Evolutionary conservation across 2,888 invertebrate species (phyloP).

Genomic region (Cheilosia vulpina): DNA sequence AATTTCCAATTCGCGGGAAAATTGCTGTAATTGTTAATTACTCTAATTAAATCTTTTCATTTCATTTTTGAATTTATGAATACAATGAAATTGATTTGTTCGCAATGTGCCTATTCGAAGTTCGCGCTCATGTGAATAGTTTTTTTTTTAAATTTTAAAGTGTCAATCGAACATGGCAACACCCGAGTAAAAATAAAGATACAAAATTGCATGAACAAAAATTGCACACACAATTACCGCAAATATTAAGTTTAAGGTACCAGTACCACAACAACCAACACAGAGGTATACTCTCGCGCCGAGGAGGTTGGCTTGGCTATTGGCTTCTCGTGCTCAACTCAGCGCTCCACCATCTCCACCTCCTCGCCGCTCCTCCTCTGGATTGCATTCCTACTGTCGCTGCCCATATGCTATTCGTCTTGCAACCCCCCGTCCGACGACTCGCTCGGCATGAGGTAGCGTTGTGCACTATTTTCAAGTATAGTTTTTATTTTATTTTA

Average conservation of each 20-base stretch:
- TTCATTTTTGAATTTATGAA: too few species aligned
- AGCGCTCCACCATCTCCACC: too few species aligned
- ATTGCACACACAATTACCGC: conserved; percentile 61
- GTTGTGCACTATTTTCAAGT: conserved; percentile 64
- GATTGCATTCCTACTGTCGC: conserved; percentile 57
- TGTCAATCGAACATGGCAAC: conserved; percentile 40
- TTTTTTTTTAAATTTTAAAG: not conserved
- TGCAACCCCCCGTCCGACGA: conserved; percentile 20
- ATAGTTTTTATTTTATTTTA: conserved; percentile 45
- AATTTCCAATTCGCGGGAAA: too few species aligned
- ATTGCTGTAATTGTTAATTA: too few species aligned
- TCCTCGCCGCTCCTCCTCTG: conserved; percentile 1
- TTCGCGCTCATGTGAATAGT: too few species aligned
- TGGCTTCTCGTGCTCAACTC: conserved; percentile 6
- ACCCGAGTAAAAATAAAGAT: conserved; percentile 33
- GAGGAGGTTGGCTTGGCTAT: conserved; percentile 24
- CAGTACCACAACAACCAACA: conserved; percentile 31
- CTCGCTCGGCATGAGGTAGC: conserved; percentile 56
- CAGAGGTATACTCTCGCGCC: conserved; percentile 2
- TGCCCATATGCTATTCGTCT: conserved; percentile 55
- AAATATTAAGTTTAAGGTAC: conserved; percentile 71
- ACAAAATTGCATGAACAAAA: conserved; percentile 31
- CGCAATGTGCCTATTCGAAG: not conserved
- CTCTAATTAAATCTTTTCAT: too few species aligned
- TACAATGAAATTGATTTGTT: too few species aligned